Evolutionary conservation across 1,140 invertebrate species (phyloP).

Genomic region (Tetramorium simillimum): DNA sequence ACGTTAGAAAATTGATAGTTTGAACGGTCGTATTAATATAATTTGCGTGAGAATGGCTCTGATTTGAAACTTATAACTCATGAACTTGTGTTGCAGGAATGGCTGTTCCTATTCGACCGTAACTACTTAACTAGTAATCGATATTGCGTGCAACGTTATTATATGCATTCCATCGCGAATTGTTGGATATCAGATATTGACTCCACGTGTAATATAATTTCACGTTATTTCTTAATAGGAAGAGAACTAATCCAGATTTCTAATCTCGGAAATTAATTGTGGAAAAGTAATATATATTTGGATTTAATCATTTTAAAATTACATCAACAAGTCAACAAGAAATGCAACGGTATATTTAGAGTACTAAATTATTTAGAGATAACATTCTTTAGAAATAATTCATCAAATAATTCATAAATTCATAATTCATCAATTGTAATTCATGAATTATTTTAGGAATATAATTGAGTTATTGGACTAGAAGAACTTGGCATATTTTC

Average conservation of each 20-base stretch:
- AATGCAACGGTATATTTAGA: background rate
- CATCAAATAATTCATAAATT: too few species aligned
- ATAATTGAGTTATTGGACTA: background rate
- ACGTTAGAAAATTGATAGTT: background rate
- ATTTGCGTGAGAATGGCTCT: background rate
- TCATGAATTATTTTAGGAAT: background rate
- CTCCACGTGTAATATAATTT: background rate
- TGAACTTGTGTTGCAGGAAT: conserved; percentile 21
- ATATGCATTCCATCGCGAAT: background rate
- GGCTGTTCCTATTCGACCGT: conserved; percentile 14
- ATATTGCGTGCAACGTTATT: conserved; percentile 54
- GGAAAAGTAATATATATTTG: background rate
- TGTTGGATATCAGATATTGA: background rate
- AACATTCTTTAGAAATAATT: background rate
- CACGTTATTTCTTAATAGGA: background rate
- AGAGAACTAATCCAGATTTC: conserved; percentile 1
- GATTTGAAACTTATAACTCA: conserved; percentile 72
- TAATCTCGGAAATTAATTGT: background rate
- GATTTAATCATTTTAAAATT: background rate
- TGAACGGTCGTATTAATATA: background rate
- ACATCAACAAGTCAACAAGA: background rate
- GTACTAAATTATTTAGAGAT: background rate
- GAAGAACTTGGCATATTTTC: background rate
- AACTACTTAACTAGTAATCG: conserved; percentile 61
- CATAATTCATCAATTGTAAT: too few species aligned